Evolutionary conservation across 2,888 invertebrate genomes (phyloP), one percentile per base, ranked within the genome.

Genomic region (Drosophila suboccidentalis): DNA sequence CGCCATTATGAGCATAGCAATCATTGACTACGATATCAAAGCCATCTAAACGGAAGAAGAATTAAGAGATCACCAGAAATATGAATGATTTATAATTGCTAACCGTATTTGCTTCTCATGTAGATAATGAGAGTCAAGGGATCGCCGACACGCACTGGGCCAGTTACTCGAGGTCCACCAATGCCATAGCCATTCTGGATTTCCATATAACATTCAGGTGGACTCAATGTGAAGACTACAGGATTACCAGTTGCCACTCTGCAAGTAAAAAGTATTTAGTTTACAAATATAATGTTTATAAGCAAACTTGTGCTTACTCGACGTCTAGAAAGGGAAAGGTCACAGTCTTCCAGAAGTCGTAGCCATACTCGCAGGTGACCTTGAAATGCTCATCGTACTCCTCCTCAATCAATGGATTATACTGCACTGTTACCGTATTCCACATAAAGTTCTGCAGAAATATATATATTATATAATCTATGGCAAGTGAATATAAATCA

Each of bases 201-300:
- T 94, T 98, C 98, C 98, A 98, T 98, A 93, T 98, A 97, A 91
- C 98, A 98, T 92, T 98, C 98, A 0, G 98, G 98, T 1, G 98
- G 98, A 76, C 97, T 97, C 57, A 98, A 93, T 0, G 98, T 98
- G 91, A 98, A 98, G 41, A 98, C 97, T 17, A 98, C 97, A 15
- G 98, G 98, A 93, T 98, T 98, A 51, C 98, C 98, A 38, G 98
- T 98, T 68, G 98, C 98, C 78, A 98, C 97, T 93, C 98, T 98
- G 13, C 0, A 8, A 36, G 3, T 2, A 36, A 13, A 3, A 9
- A 3, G 17, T 9, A 22, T 3, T 1, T 2, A n/a, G 0, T 15
- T 19, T 1, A 4, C 6, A 6, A 2, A 8, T n/a, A 9, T 8
- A 2, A 8, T 11, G 8, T 8, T 17, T 2, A 10, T 9, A 4